These are phyloP conservation scores for Ornithoptera priamus DNA, from an alignment of 2,888 invertebrate genomes.

Conservation along the genomic window DNA sequence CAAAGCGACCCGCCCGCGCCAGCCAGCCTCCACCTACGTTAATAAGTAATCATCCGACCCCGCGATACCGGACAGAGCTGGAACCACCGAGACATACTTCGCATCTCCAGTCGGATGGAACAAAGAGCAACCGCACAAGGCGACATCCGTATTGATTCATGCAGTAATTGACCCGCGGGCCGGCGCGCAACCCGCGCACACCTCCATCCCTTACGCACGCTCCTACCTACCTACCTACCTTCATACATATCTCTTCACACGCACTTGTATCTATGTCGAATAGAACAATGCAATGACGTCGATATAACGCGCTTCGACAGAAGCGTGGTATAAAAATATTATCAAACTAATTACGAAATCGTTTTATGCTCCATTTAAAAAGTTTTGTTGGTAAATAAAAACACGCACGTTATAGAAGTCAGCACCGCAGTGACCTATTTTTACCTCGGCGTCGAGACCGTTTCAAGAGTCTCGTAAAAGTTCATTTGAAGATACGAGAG, in stretches of 20 bases:
- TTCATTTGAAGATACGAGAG: slow-evolving; percentile 55
- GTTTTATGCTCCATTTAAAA: slow-evolving; percentile 9
- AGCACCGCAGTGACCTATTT: slow-evolving; percentile 50
- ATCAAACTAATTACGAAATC: slow-evolving; percentile 11
- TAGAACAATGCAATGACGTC: slow-evolving; percentile 42
- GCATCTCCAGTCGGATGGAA: slow-evolving; percentile 71
- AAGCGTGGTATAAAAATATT: slow-evolving; percentile 4
- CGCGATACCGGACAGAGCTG: slow-evolving; percentile 74
- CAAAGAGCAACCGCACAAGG: slow-evolving; percentile 71
- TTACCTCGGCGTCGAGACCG: slow-evolving; percentile 44
- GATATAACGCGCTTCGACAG: slow-evolving; percentile 31
- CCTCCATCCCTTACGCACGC: slow-evolving; percentile 53
- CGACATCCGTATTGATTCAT: slow-evolving; percentile 74
- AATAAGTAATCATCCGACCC: slow-evolving; percentile 80
- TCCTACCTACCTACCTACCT: too few relatives aligned
- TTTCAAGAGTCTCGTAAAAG: slow-evolving; percentile 50
- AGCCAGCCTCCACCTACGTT: slow-evolving; percentile 79
- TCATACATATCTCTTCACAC: slow-evolving; percentile 53
- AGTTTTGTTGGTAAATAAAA: slow-evolving; percentile 32
- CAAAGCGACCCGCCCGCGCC: slow-evolving; percentile 74
- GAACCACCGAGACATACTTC: slow-evolving; percentile 71
- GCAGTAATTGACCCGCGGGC: slow-evolving; percentile 72
- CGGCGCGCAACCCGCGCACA: slow-evolving; percentile 62
- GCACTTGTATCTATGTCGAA: slow-evolving; percentile 43
- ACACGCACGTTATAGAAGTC: slow-evolving; percentile 37